Base-by-base conservation (phyloP, 2,113 vertebrate species). In the Falcunculus frontatus region DNA sequence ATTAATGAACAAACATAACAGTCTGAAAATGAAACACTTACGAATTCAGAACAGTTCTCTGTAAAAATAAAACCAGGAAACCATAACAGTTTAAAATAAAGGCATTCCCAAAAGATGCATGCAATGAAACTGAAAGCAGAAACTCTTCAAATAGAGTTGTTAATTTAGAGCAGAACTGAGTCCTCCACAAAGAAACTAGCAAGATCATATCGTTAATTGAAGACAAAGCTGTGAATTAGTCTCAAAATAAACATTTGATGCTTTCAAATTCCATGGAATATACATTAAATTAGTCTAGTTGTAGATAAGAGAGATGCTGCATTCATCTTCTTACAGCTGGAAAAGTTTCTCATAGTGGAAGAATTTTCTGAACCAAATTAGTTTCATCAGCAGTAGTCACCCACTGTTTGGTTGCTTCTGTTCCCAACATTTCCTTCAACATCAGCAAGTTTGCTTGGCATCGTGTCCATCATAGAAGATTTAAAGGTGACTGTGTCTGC, bases 1-100 rank as follows among this genome's bases (percentile, higher is more conserved):
- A 95, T 96, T 96, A 96, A 96, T 92, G 96, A 97, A 76, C 68
- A 94, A 94, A 92, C 85, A 94, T 52, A 93, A 87, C 11, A 4
- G 47, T 73, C 57, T 82, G 49, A 87, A 80, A 87, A 69, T 52
- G 26, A 89, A 96, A 89, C 77, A 76, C 84, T 87, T 82, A 89
- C 59, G 69, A 93, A 93, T 39, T 26, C 52, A 79, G 79, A 96
- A 65, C 60, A 89, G 15, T 49, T 81, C 13, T 68, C 67, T 35
- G 32, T 83, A 89, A 96, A 89, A 96, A 80, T 95, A 96, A 97
- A 95, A 94, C 63, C 73, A 95, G 86, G 52, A 93, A 95, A 70
- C 46, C 1, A 1, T 88, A 90, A 62, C 42, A 55, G 26, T 75
- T 90, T 79, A 86, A 96, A 82, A 74, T 26, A 89, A 92, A 95